A percentile compares a stretch with the other conserved stretches of the same genome.
Evolutionary conservation across 2,113 vertebrate genomes (phyloP).

Genomic region (Platichthys flesus): DNA sequence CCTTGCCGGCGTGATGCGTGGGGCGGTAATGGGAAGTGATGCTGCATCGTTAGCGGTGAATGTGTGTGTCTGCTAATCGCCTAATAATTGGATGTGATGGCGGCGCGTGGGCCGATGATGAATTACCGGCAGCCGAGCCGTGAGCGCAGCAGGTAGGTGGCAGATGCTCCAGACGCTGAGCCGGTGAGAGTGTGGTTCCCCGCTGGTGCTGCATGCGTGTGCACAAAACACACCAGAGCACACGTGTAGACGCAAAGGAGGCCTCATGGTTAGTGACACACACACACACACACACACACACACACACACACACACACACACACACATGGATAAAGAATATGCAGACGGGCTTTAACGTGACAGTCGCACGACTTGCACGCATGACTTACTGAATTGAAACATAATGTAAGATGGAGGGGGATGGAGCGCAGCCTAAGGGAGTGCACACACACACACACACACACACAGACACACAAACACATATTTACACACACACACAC

Average conservation of each 20-base stretch:
- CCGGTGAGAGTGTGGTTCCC: slow-evolving; percentile 36
- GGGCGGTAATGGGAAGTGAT: slow-evolving; percentile 48
- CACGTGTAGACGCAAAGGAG: background rate
- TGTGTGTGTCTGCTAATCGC: slow-evolving; percentile 67
- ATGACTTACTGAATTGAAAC: slow-evolving; percentile 11
- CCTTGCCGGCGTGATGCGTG: slow-evolving; percentile 23
- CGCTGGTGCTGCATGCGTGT: slow-evolving; percentile 18
- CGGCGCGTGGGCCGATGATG: slow-evolving; percentile 62
- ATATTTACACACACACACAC: slow-evolving; percentile 20
- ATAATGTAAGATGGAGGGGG: slow-evolving; percentile 10
- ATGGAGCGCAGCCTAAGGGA: slow-evolving; percentile 6
- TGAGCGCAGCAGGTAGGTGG: slow-evolving; percentile 59
- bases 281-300: too few relatives aligned
- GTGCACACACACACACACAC: slow-evolving; percentile 12
- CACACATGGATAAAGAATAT: slow-evolving; percentile 7
- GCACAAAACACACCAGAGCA: slow-evolving; percentile 7
- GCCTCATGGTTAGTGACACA: background rate
- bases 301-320: background rate
- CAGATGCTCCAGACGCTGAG: slow-evolving; percentile 63
- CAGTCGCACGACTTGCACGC: background rate
- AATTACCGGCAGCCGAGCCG: slow-evolving; percentile 59
- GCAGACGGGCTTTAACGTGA: slow-evolving; percentile 1
- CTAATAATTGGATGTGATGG: slow-evolving; percentile 73
- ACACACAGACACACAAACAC: slow-evolving; percentile 20
- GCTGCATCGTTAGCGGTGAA: slow-evolving; percentile 42